Evolutionary conservation across 1,140 invertebrate genomes (phyloP).

Genomic region (Gonioctena quinquepunctata): DNA sequence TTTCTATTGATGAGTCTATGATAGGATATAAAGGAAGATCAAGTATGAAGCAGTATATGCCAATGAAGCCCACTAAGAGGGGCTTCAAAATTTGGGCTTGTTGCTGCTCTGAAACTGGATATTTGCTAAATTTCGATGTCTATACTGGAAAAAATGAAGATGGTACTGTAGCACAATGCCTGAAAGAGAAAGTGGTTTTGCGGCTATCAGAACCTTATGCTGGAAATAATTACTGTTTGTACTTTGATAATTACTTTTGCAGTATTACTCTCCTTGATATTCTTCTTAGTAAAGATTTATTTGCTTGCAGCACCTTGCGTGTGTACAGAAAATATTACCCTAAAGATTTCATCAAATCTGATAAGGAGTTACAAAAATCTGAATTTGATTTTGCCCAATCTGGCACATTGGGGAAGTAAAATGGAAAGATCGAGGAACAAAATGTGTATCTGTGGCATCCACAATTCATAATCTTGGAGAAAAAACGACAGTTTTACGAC

Average conservation of each 20-base stretch:
- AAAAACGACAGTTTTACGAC: neutral
- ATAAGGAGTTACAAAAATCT: neutral
- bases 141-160: slow-evolving; percentile 8
- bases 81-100: slow-evolving; percentile 50
- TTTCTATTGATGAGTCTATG: neutral
- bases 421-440: neutral
- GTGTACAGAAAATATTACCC: neutral
- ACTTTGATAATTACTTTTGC: neutral
- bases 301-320: neutral
- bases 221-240: slow-evolving; percentile 2
- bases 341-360: neutral
- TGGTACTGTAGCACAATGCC: neutral
- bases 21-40: slow-evolving; percentile 40
- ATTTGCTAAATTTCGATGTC: slow-evolving; percentile 15
- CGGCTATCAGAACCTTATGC: neutral
- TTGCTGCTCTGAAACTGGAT: slow-evolving; percentile 40
- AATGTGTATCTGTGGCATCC: slow-evolving; percentile 3
- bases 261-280: slow-evolving; percentile 9
- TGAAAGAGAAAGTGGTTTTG: neutral
- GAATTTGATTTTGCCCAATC: slow-evolving; percentile 14
- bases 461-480: neutral
- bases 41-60: slow-evolving; percentile 44
- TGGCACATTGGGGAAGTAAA: neutral
- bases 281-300: neutral
- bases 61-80: slow-evolving; percentile 47